A percentile compares a stretch with the other conserved stretches of the same genome.
These are phyloP conservation scores for Eupeodes latifasciatus DNA, from an alignment of 2,888 invertebrate species.

Conservation along the genomic window DNA sequence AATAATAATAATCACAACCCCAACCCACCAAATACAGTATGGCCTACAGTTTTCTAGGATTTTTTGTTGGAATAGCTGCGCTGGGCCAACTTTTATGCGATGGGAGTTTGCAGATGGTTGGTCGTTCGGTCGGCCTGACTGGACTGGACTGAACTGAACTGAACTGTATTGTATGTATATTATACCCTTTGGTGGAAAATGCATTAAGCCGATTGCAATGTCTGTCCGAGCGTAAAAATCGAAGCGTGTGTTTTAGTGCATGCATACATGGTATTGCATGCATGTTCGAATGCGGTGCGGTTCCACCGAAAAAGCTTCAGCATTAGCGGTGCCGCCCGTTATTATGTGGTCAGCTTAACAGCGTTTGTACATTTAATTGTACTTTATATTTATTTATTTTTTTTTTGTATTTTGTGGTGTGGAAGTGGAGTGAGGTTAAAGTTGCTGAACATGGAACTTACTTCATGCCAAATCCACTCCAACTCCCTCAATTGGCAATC, in stretches of 20 bases:
- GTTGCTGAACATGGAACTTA: neutral
- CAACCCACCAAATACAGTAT: neutral
- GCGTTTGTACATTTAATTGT: conserved; percentile 56
- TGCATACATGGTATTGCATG: conserved; percentile 20
- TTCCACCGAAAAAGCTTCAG: conserved; percentile 36
- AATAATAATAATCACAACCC: conserved; percentile 70
- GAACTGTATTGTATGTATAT: neutral
- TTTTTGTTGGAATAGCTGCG: conserved; percentile 20
- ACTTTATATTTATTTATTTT: neutral
- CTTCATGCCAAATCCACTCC: neutral
- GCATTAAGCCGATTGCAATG: conserved; percentile 76
- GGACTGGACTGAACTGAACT: neutral
- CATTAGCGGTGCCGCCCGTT: conserved; percentile 50
- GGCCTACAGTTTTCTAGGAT: neutral
- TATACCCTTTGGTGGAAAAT: conserved; percentile 41
- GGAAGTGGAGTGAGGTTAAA: conserved; percentile 4
- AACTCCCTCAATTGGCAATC: conserved; percentile 44
- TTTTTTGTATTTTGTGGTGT: neutral
- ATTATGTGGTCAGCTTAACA: conserved; percentile 66
- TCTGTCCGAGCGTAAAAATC: conserved; percentile 61
- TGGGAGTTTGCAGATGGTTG: neutral
- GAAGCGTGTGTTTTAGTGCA: conserved; percentile 43
- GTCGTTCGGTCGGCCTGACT: neutral
- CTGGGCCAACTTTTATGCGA: conserved; percentile 1
- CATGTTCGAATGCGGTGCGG: conserved; percentile 49